These are phyloP conservation scores for Iguana delicatissima DNA, from an alignment of 2,797 vertebrate genomes.

Conservation along the genomic window DNA sequence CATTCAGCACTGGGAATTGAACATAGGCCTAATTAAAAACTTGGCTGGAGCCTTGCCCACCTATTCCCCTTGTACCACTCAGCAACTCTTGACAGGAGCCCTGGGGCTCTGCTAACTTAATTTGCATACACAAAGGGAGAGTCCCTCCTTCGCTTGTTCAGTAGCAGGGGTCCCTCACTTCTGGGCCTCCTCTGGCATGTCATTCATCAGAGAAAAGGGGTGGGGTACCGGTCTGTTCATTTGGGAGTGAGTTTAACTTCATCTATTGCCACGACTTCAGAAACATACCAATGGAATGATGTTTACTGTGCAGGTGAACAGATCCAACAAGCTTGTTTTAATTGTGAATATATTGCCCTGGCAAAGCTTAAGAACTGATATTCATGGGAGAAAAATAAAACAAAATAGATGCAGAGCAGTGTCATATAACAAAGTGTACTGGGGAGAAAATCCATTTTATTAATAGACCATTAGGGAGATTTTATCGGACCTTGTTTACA, in stretches of 20 bases:
- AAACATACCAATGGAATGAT: not conserved
- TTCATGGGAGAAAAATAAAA: too few species aligned
- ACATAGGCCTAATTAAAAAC: slow-evolving; percentile 74
- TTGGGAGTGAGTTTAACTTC: not conserved
- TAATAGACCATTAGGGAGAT: not conserved
- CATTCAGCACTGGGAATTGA: slow-evolving; percentile 63
- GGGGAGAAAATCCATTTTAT: not conserved
- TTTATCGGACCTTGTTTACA: not conserved
- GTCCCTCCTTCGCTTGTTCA: not conserved
- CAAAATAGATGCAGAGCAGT: too few species aligned
- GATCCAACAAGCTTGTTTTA: not conserved
- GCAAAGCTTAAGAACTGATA: too few species aligned
- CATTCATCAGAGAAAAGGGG: not conserved
- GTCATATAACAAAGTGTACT: not conserved
- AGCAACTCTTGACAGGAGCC: not conserved
- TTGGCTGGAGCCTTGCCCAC: slow-evolving; percentile 59
- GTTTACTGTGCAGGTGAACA: not conserved
- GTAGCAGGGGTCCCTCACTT: not conserved
- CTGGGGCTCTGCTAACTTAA: not conserved
- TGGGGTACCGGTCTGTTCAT: not conserved
- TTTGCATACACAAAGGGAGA: slow-evolving; percentile 8
- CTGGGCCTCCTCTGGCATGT: not conserved
- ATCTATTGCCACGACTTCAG: not conserved
- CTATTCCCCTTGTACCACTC: slow-evolving; percentile 50
- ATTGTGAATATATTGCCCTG: not conserved